Evolutionary conservation across 2,888 invertebrate genomes (phyloP).

Genomic region (Heliconius cydno): DNA sequence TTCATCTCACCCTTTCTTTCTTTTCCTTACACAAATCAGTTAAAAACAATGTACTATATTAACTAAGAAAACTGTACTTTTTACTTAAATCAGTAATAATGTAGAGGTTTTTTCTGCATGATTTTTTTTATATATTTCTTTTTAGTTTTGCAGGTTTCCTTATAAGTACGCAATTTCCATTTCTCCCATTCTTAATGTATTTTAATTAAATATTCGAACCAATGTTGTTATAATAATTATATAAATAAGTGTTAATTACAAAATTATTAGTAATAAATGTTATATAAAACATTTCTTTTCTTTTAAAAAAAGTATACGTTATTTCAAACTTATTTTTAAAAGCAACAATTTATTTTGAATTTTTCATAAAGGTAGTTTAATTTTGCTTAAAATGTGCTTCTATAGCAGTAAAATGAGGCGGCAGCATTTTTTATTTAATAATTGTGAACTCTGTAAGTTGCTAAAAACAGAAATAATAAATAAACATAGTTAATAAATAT

Average conservation of each 20-base stretch:
- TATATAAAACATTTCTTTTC: background rate
- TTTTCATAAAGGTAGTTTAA: background rate
- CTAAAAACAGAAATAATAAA: background rate
- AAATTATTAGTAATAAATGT: background rate
- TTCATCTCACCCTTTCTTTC: background rate
- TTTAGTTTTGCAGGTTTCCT: background rate
- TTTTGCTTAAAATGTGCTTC: constrained; percentile 39
- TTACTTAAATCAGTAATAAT: background rate
- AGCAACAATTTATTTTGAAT: constrained; percentile 25
- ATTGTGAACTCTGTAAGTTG: background rate
- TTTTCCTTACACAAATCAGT: background rate
- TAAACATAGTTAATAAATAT: background rate
- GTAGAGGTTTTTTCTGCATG: constrained; percentile 12
- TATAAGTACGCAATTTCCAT: background rate
- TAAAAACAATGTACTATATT: background rate
- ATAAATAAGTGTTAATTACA: background rate
- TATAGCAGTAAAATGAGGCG: constrained; percentile 30
- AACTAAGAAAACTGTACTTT: background rate
- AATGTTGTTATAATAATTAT: background rate
- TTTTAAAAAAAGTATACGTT: constrained; percentile 44
- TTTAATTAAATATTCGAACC: background rate
- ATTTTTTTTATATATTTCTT: background rate
- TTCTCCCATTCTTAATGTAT: background rate
- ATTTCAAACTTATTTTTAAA: constrained; percentile 41
- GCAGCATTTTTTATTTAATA: constrained; percentile 27